Percentiles rank a stretch among this genome's conserved stretches.
phyloP scores from a whole-genome alignment of 2,797 vertebrate genomes.

The Hybognathus amarus region DNA sequence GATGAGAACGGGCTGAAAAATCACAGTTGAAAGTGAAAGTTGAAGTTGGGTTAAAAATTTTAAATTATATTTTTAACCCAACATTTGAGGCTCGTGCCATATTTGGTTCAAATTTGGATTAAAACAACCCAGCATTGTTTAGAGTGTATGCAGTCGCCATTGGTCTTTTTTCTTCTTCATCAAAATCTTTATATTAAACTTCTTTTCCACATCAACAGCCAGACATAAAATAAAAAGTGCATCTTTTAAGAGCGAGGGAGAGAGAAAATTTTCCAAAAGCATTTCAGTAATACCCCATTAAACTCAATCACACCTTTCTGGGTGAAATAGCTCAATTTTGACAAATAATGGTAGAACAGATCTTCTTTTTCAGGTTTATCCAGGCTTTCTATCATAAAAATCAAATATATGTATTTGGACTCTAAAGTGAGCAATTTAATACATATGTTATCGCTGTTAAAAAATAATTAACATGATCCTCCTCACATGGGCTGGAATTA shows the following conservation, averaged over 20 bases:
- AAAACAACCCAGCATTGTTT: no score
- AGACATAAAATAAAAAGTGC: not conserved
- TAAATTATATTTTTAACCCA: no score
- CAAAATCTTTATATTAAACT: conserved; percentile 4
- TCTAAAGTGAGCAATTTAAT: not conserved
- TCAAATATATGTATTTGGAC: not conserved
- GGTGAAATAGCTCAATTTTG: conserved; percentile 14
- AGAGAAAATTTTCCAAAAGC: conserved; percentile 37
- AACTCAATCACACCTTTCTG: conserved; percentile 31
- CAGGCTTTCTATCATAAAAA: not conserved
- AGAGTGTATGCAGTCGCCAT: not conserved
- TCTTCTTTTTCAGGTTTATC: not conserved
- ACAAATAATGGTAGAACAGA: not conserved
- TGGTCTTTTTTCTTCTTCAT: not conserved
- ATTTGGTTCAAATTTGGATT: no score
- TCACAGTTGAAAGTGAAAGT: no score
- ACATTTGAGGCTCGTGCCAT: no score
- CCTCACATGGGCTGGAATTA: conserved; percentile 2
- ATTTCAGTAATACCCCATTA: conserved; percentile 39
- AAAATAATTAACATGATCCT: conserved; percentile 12
- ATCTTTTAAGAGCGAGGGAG: conserved; percentile 4
- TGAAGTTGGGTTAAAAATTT: no score
- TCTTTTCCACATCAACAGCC: not conserved
- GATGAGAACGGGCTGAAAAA: no score
- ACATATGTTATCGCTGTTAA: not conserved